Base-by-base conservation (phyloP, 2,888 invertebrate genomes). In the Polyploca ridens region DNA sequence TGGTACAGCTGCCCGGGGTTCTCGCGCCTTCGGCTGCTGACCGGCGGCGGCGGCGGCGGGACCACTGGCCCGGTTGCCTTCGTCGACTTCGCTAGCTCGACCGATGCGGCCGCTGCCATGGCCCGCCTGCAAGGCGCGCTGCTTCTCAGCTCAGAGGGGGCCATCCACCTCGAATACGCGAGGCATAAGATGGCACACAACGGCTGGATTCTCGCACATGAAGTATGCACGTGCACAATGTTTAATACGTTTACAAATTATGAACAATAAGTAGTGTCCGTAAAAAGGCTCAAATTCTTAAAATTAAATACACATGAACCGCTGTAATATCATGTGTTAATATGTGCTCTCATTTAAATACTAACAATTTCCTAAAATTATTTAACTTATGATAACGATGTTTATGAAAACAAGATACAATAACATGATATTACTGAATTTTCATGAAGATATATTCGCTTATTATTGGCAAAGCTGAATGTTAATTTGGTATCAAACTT, bases 131-230 rank as follows among this genome's bases (percentile, higher is more conserved):
- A 99, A 95, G 99, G 99, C 91, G 98, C 98, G 92, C 97, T 98
- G 94, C 97, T 99, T 87, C 97, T 98, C 92, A 98, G 98, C 93
- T 99, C 99, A 79, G 97, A 99, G 91, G 99, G 99, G 83, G 98
- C 99, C 89, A 98, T 99, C 93, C 97, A 99, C 93, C 99, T 99
- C 94, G 99, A 99, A 96, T 99, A 97, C 96, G 99, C 99, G 94
- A 98, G 98, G 95, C 98, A 98, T 95, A 99, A 99, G 96, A 99
- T 99, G 99, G 98, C 98, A 89, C 94, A 94, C 94, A 94, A 94
- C 91, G 94, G 94, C 90, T 94, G 94, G 94, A 94, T 94, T 90
- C 91, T 91, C 90, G 91, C 92, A 90, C 94, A 93, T 88, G 93
- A 93, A 93, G 93, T 94, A 93, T 91, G 93, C 90, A 91, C 91